Evolutionary conservation across 2,888 invertebrate species (phyloP), one percentile per base, ranked within the genome.

Genomic region (Iselma pallidipennis): DNA sequence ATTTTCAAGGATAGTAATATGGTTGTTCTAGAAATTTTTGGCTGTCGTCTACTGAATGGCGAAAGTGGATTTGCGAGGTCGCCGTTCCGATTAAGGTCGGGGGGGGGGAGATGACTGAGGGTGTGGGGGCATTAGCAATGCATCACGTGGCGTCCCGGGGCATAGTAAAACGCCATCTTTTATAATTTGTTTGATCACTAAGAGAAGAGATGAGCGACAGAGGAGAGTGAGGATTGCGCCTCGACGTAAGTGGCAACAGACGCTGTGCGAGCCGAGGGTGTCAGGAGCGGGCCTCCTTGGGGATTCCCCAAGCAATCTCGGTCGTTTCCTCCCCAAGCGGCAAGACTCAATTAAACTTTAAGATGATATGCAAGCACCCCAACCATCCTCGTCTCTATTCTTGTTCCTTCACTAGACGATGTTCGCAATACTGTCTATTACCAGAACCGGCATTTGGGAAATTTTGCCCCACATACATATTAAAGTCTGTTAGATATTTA

Each of bases 341-440:
- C 82, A 80, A 83, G 85, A 86, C 87, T 87, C 87, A 88, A 88
- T 88, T 88, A 88, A 88, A 88, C 87, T 88, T 88, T 85, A 86
- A 85, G 86, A 86, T 85, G 85, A 85, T 85, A 86, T 86, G 85
- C 85, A 81, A 79, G 79, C 78, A 76, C 74, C 76, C 77, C 75
- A 45, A 72, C 74, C 70, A 66, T 62, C 66, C 66, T 69, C 45
- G 42, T 67, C 65, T 61, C 66, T 60, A 64, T 64, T 64, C 64
- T 64, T 61, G 64, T 59, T 59, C 63, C 59, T 59, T 57, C 37
- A 64, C 60, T 64, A 51, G 57, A 42, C 64, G 57, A 37, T 48
- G 59, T 48, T 64, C 57, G 57, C 54, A 64, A 64, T 60, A 64
- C 70, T 66, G 69, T 69, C 71, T 69, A 70, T 67, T 69, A 60